Conservation (phyloP, 2,113 vertebrate species). For the Hiodon alosoides region DNA sequence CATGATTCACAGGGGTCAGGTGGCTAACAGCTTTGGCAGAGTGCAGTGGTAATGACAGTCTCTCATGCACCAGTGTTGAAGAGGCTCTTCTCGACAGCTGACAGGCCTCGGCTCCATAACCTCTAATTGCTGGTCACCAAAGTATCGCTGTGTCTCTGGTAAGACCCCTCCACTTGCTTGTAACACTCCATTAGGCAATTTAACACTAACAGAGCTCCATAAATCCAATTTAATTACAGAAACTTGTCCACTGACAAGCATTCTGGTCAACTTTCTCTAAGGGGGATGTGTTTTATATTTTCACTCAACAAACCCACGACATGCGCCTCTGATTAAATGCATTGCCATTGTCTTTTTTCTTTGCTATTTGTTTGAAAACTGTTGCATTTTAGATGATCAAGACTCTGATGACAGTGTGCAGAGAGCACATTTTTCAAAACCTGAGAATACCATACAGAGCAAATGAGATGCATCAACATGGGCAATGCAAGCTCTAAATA, state of each 20-base stretch:
- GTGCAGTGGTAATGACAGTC: constrained; percentile 55
- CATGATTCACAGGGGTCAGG: constrained; percentile 42
- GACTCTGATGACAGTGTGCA: no score
- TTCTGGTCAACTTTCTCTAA: neutral
- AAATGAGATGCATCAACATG: no score
- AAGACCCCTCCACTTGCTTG: constrained; percentile 44
- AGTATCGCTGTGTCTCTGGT: constrained; percentile 34
- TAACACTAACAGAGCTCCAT: constrained; percentile 44
- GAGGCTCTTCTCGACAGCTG: constrained; percentile 44
- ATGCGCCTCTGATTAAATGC: no score
- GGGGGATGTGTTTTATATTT: neutral
- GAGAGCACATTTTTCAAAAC: no score
- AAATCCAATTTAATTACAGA: constrained; percentile 32
- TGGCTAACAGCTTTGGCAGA: constrained; percentile 50
- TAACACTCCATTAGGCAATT: constrained; percentile 61
- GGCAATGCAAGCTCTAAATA: no score
- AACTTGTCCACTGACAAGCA: neutral
- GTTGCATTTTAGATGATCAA: no score
- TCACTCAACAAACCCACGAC: no score
- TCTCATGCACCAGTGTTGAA: constrained; percentile 49
- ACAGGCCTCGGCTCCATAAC: constrained; percentile 59
- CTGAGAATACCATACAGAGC: no score
- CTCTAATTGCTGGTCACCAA: constrained; percentile 61
- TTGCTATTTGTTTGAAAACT: no score
- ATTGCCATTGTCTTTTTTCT: no score